phyloP scores from a whole-genome alignment of 2,888 invertebrate genomes.

The Lymantria monacha region DNA sequence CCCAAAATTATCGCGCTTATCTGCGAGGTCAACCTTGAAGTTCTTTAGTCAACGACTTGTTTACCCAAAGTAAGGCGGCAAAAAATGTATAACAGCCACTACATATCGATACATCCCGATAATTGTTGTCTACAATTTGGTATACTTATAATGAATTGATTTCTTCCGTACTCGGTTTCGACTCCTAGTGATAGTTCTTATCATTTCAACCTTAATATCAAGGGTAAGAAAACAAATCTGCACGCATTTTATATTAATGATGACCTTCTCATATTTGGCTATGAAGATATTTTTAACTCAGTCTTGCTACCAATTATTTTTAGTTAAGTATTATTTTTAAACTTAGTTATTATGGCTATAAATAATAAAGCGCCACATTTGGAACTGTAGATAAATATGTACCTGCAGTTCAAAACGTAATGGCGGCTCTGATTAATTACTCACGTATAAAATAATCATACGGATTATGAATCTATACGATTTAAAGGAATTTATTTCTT shows the following conservation, averaged over 20 bases:
- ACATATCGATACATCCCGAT: conserved; percentile 21
- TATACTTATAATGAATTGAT: conserved; percentile 49
- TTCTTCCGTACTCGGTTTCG: conserved; percentile 70
- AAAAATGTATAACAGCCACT: conserved; percentile 45
- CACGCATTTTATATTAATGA: conserved; percentile 50
- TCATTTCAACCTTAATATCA: conserved; percentile 59
- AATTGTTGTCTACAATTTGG: conserved; percentile 51
- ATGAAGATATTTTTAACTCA: conserved; percentile 1
- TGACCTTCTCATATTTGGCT: conserved; percentile 44
- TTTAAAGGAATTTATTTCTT: too few species aligned
- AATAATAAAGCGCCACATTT: conserved; percentile 3
- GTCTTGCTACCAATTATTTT: not conserved
- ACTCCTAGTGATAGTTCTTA: conserved; percentile 55
- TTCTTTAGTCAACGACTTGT: conserved; percentile 64
- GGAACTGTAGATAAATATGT: conserved; percentile 1
- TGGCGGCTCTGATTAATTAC: too few species aligned
- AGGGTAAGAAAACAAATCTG: conserved; percentile 54
- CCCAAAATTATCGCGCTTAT: conserved; percentile 76
- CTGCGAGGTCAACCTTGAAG: conserved; percentile 77
- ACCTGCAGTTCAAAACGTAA: not conserved
- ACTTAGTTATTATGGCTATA: not conserved
- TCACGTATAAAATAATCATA: too few species aligned
- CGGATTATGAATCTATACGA: too few species aligned
- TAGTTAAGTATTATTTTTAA: not conserved
- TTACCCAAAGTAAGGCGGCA: conserved; percentile 58